Conservation (phyloP, 1,140 invertebrate genomes). For the Temnothorax nylanderi region DNA sequence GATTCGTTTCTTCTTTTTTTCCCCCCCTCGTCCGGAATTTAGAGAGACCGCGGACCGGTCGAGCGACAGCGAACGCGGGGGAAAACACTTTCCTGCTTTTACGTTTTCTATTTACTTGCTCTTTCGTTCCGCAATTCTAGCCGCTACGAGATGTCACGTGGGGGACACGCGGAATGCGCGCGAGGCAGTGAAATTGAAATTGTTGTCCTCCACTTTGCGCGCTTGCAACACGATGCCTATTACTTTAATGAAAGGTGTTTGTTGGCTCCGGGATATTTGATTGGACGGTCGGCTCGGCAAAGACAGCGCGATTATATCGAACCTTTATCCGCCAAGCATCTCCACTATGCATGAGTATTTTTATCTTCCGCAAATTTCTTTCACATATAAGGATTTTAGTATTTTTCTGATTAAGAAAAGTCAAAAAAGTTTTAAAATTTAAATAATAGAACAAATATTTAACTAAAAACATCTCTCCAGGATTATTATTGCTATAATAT, state of each 20-base stretch:
- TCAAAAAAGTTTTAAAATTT: neutral
- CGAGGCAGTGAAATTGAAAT: slow-evolving; percentile 54
- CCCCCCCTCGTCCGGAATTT: slow-evolving; percentile 35
- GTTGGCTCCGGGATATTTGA: neutral
- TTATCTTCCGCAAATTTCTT: neutral
- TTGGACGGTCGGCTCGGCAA: neutral
- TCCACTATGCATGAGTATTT: neutral
- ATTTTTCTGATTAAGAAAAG: neutral
- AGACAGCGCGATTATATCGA: neutral
- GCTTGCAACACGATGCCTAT: slow-evolving; percentile 30
- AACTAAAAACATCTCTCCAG: neutral
- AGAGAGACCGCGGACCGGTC: slow-evolving; percentile 69
- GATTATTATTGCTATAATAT: neutral
- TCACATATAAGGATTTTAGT: neutral
- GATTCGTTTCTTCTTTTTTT: slow-evolving; percentile 59
- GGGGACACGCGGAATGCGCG: neutral
- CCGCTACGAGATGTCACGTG: slow-evolving; percentile 1
- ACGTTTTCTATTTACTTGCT: slow-evolving; percentile 67
- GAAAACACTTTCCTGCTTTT: slow-evolving; percentile 78
- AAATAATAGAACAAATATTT: neutral
- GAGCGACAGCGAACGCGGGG: slow-evolving; percentile 59
- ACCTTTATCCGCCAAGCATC: neutral
- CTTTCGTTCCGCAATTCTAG: slow-evolving; percentile 58
- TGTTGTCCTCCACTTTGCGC: slow-evolving; percentile 18
- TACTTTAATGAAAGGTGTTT: slow-evolving; percentile 34